A percentile compares a stretch with the other conserved stretches of the same genome.
These are phyloP conservation scores for Mus minutoides DNA, from an alignment of 2,797 vertebrate species.

Conservation along the genomic window DNA sequence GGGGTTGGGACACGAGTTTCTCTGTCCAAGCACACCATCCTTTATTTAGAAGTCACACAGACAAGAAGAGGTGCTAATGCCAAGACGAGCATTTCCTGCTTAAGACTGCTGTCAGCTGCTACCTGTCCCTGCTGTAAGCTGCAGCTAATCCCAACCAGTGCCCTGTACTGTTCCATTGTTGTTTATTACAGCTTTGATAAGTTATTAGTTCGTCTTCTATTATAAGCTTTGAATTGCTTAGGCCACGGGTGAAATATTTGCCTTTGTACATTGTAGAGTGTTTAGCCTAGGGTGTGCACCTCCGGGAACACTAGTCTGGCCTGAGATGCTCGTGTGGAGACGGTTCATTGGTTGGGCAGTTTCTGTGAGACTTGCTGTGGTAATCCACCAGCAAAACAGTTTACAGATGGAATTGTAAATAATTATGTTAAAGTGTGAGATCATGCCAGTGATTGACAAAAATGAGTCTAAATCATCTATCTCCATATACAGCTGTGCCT, in stretches of 20 bases:
- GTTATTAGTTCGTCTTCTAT: conserved; percentile 49
- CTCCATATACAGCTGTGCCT: background rate
- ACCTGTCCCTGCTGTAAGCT: background rate
- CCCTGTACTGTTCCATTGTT: background rate
- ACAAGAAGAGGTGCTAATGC: background rate
- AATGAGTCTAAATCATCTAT: background rate
- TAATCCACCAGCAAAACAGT: conserved; percentile 31
- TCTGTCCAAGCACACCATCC: background rate
- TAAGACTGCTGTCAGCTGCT: background rate
- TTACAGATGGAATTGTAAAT: background rate
- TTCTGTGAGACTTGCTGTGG: conserved; percentile 69
- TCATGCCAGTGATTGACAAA: background rate
- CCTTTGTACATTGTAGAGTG: conserved; percentile 69
- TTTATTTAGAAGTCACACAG: background rate
- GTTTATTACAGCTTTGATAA: background rate
- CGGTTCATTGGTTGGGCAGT: conserved; percentile 65
- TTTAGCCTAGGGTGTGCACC: conserved; percentile 66
- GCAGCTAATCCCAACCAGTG: background rate
- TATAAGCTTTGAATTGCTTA: conserved; percentile 50
- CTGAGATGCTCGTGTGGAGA: conserved; percentile 65
- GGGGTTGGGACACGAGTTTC: background rate
- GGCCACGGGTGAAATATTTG: conserved; percentile 71
- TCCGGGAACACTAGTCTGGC: conserved; percentile 49
- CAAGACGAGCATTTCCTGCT: conserved; percentile 10
- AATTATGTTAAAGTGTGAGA: background rate